Percentiles rank a stretch among this genome's conserved stretches.
These are phyloP conservation scores for Archips xylosteana DNA, from an alignment of 2,888 invertebrate species.

Conservation along the genomic window DNA sequence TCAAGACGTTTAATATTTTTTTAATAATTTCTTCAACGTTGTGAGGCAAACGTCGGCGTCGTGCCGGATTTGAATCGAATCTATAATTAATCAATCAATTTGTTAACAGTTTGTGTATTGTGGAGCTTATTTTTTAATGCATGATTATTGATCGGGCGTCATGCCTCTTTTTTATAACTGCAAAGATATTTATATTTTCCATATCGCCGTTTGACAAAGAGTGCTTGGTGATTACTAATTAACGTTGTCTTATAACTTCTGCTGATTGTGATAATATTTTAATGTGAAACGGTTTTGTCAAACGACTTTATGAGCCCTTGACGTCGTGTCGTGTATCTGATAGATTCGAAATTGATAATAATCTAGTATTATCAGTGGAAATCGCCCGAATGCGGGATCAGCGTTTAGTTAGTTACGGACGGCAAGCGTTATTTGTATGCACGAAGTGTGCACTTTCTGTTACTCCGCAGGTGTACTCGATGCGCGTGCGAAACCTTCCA, in stretches of 20 bases:
- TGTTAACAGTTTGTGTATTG: constrained; percentile 39
- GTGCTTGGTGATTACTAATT: constrained; percentile 24
- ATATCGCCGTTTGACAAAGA: constrained; percentile 34
- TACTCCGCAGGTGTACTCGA: constrained; percentile 68
- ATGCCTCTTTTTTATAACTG: constrained; percentile 17
- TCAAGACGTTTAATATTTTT: constrained; percentile 54
- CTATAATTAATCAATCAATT: constrained; percentile 30
- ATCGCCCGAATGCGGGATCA: constrained; percentile 60
- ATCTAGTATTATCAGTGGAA: constrained; percentile 68
- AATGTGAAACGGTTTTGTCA: constrained; percentile 48
- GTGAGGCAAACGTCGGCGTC: constrained; percentile 5
- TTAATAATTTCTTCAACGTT: constrained; percentile 21
- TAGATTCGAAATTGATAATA: constrained; percentile 82
- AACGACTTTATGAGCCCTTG: constrained; percentile 45
- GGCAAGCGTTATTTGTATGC: constrained; percentile 67
- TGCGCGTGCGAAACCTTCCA: constrained; percentile 53
- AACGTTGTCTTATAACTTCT: constrained; percentile 42
- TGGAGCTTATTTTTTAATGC: constrained; percentile 39
- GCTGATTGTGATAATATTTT: constrained; percentile 46
- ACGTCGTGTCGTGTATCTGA: constrained; percentile 70
- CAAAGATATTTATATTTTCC: constrained; percentile 21
- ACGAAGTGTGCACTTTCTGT: constrained; percentile 72
- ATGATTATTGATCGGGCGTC: constrained; percentile 24
- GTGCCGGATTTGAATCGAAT: constrained; percentile 12
- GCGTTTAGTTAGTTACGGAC: constrained; percentile 58